phyloP scores from a whole-genome alignment of 2,797 vertebrate species.

The Notolabrus celidotus region DNA sequence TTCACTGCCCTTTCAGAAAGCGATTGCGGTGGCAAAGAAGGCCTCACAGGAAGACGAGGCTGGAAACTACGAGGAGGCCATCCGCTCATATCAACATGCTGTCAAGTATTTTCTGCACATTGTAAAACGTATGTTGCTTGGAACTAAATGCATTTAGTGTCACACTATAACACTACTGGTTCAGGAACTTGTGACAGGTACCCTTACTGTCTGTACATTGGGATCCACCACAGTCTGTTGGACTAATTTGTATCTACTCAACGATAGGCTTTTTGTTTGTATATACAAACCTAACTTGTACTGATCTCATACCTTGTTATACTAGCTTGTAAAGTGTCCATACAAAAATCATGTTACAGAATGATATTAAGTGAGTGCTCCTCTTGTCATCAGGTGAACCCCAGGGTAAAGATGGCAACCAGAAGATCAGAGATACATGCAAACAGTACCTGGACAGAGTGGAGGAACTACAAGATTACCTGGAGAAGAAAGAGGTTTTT shows the following conservation, averaged over 20 bases:
- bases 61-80: conserved; percentile 94
- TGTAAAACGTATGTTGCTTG: conserved; percentile 91
- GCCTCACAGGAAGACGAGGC: conserved; percentile 94
- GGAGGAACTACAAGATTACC: conserved; percentile 82
- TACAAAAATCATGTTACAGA: background rate
- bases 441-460: conserved; percentile 87
- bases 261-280: background rate
- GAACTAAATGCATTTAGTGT: conserved; percentile 10
- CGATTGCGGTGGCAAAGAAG: conserved; percentile 92
- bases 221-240: background rate
- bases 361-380: conserved; percentile 13
- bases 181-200: too few species aligned
- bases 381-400: conserved; percentile 81
- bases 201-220: too few species aligned
- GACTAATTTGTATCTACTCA: background rate
- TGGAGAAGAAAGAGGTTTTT: conserved; percentile 83
- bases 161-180: background rate
- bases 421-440: conserved; percentile 88
- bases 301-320: background rate
- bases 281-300: background rate
- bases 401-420: conserved; percentile 89
- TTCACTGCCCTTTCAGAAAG: conserved; percentile 89
- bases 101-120: conserved; percentile 97
- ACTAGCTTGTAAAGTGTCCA: background rate
- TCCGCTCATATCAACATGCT: conserved; percentile 92